Evolutionary conservation across 2,113 vertebrate genomes (phyloP).

Genomic region (Bucco capensis): DNA sequence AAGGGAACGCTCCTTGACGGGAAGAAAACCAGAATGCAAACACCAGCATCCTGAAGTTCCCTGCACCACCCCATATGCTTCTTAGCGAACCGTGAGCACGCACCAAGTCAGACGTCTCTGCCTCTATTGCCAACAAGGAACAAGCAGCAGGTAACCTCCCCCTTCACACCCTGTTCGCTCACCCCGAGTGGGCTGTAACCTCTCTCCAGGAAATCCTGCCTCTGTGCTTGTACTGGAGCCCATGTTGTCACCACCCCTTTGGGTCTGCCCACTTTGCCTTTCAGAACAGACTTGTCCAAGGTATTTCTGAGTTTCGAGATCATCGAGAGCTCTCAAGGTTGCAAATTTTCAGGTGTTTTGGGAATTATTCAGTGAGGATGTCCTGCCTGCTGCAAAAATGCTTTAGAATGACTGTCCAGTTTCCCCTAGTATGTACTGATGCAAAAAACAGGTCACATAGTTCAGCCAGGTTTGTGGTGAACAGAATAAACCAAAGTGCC

Average conservation of each 20-base stretch:
- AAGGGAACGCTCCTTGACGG: accelerated
- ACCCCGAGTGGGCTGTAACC: accelerated
- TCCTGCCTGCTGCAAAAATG: background rate
- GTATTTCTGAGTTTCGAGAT: background rate
- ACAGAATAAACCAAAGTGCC: background rate
- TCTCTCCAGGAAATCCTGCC: background rate
- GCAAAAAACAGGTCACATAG: background rate
- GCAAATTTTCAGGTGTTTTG: background rate
- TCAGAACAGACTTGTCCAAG: background rate
- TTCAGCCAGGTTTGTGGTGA: background rate
- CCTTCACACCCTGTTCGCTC: background rate
- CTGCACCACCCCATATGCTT: background rate
- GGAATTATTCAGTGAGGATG: background rate
- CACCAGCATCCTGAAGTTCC: background rate
- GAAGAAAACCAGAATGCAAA: background rate
- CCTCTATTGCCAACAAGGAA: background rate
- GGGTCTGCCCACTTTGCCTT: background rate
- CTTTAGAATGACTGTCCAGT: background rate
- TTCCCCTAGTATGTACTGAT: background rate
- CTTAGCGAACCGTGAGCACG: background rate
- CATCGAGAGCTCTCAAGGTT: background rate
- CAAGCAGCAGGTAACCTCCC: background rate
- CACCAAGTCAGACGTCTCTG: background rate
- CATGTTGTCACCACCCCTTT: accelerated
- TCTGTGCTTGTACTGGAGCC: background rate